phyloP scores from a whole-genome alignment of 2,113 vertebrate genomes.

The Conger conger region DNA sequence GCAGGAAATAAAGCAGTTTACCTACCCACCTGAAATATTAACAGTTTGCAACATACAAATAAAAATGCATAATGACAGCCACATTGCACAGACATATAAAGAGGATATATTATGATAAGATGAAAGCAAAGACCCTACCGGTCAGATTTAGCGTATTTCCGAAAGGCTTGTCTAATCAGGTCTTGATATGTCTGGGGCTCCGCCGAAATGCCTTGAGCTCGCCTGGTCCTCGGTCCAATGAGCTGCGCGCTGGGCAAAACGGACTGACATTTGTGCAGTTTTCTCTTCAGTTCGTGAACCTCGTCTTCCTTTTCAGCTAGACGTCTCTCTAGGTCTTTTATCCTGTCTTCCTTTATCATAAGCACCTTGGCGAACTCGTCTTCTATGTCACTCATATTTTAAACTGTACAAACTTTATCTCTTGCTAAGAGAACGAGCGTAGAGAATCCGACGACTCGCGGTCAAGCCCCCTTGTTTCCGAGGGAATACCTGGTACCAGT shows the following conservation, averaged over 20 bases:
- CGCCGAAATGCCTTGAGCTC: constrained; percentile 96
- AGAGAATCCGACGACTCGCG: constrained; percentile 30
- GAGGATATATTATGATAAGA: not conserved
- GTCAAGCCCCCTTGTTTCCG: constrained; percentile 38
- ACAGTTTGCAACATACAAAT: not conserved
- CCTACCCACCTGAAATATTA: not conserved
- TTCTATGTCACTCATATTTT: constrained; percentile 89
- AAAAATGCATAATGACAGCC: not conserved
- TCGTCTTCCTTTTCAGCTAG: constrained; percentile 89
- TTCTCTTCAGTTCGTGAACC: constrained; percentile 88
- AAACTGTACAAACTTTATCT: constrained; percentile 53
- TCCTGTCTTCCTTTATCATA: constrained; percentile 90
- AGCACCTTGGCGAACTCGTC: constrained; percentile 94
- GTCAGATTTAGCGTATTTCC: constrained; percentile 91
- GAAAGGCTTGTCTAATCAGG: constrained; percentile 83
- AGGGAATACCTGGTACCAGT: constrained; percentile 26
- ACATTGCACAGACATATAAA: not conserved
- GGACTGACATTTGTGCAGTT: constrained; percentile 97
- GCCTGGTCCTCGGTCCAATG: constrained; percentile 89
- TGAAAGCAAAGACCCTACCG: constrained; percentile 70
- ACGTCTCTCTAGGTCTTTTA: constrained; percentile 88
- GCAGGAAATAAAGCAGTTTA: not conserved
- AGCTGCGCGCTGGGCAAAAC: constrained; percentile 88
- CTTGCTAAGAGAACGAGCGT: constrained; percentile 21
- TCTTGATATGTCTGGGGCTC: constrained; percentile 95